Conservation (phyloP, 2,888 invertebrate species). For the Halictus ligatus region DNA sequence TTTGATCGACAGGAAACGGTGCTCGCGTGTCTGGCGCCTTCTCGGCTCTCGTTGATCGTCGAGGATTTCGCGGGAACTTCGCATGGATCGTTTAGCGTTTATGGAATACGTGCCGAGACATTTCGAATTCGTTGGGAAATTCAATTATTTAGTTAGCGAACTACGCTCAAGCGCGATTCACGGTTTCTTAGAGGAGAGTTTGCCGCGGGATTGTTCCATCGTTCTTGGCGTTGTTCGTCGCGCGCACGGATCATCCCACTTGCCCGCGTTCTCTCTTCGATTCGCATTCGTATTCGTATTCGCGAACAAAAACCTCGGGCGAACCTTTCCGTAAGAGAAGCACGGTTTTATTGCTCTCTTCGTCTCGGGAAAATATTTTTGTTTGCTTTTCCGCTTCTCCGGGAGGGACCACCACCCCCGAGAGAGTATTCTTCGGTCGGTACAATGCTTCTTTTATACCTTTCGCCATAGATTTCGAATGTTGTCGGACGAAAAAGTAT, state of each 20-base stretch:
- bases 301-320: not conserved
- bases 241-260: not conserved
- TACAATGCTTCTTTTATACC: not conserved
- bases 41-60: not conserved
- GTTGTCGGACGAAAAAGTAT: not conserved
- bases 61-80: constrained; percentile 4
- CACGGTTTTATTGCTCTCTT: not conserved
- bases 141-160: constrained; percentile 36
- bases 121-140: constrained; percentile 26
- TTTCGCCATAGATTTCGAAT: not conserved
- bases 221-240: not conserved
- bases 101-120: constrained; percentile 8
- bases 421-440: not conserved
- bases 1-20: not conserved
- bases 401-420: not conserved
- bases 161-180: constrained; percentile 19
- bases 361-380: not conserved
- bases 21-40: not conserved
- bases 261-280: not conserved
- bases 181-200: constrained; percentile 13
- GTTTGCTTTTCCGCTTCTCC: not conserved
- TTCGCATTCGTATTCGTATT: not conserved
- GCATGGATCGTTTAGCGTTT: constrained; percentile 26
- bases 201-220: not conserved
- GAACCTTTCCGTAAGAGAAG: not conserved